phyloP scores from a whole-genome alignment of 1,140 invertebrate species.

The Oscheius sp. region DNA sequence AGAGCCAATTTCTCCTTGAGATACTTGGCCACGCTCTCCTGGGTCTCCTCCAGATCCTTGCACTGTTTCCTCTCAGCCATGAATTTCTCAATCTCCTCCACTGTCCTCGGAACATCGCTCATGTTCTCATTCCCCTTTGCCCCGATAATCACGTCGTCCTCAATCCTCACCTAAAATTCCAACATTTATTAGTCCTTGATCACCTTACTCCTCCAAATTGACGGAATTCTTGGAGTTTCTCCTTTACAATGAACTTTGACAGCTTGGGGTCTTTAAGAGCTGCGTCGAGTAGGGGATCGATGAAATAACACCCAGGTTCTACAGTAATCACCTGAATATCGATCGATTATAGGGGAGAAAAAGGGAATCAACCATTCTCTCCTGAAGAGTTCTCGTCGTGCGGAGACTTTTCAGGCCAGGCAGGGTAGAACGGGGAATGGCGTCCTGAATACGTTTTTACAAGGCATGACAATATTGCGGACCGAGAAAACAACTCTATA shows the following conservation, averaged over 20 bases:
- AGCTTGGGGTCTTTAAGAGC: slow-evolving; percentile 64
- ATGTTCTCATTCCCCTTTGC: slow-evolving; percentile 74
- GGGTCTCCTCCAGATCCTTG: not conserved
- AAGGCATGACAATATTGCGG: no score
- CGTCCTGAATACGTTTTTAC: slow-evolving; percentile 43
- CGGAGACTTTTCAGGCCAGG: slow-evolving; percentile 76
- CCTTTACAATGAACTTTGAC: slow-evolving; percentile 73
- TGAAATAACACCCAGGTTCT: slow-evolving; percentile 95
- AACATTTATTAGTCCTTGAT: not conserved
- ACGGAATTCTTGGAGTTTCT: slow-evolving; percentile 74
- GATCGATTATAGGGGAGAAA: not conserved
- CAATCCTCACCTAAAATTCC: slow-evolving; percentile 70
- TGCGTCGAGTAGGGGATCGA: slow-evolving; percentile 66
- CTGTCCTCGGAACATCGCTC: slow-evolving; percentile 30
- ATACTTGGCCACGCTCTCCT: not conserved
- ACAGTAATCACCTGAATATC: slow-evolving; percentile 74
- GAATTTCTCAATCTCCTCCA: slow-evolving; percentile 41
- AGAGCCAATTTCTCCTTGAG: no score
- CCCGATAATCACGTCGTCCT: slow-evolving; percentile 89
- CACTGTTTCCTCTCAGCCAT: slow-evolving; percentile 9
- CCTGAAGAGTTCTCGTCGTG: slow-evolving; percentile 75
- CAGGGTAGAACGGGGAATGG: slow-evolving; percentile 64
- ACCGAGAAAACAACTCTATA: no score
- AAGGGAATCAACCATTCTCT: slow-evolving; percentile 72
- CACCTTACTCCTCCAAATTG: slow-evolving; percentile 78